Evolutionary conservation across 2,113 vertebrate species (phyloP).

Genomic region (Papio anubis): DNA sequence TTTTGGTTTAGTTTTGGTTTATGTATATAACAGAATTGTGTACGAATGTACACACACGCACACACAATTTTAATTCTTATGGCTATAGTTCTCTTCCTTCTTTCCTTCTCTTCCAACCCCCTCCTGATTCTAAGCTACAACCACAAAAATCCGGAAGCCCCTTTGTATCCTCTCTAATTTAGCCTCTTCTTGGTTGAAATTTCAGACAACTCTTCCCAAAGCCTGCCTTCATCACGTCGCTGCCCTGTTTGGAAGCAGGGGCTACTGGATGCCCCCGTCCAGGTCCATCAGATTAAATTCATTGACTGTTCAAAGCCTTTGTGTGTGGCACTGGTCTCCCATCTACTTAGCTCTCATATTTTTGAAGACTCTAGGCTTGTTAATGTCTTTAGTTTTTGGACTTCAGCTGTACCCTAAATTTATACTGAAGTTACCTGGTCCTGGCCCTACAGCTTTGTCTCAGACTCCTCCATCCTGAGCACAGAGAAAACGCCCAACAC

Average conservation of each 20-base stretch:
- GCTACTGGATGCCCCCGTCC: rapidly evolving
- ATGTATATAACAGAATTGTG: background rate
- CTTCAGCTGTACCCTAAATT: background rate
- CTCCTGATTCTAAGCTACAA: background rate
- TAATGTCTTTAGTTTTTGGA: background rate
- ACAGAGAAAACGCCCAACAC: background rate
- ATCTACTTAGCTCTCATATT: background rate
- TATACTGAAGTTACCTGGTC: background rate
- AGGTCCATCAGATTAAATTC: background rate
- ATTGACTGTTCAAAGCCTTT: background rate
- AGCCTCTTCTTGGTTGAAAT: background rate
- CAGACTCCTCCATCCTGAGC: background rate
- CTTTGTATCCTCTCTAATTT: background rate
- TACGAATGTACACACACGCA: background rate
- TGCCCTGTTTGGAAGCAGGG: background rate
- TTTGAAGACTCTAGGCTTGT: background rate
- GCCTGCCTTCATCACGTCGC: background rate
- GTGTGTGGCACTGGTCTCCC: rapidly evolving
- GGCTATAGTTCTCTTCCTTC: background rate
- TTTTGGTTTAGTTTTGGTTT: background rate
- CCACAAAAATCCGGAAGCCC: background rate
- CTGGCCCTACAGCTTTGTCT: background rate
- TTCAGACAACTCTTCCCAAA: background rate
- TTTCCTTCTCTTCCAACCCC: background rate
- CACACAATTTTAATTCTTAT: background rate